Base-by-base conservation (phyloP, 2,888 invertebrate genomes). In the Oligia latruncula region DNA sequence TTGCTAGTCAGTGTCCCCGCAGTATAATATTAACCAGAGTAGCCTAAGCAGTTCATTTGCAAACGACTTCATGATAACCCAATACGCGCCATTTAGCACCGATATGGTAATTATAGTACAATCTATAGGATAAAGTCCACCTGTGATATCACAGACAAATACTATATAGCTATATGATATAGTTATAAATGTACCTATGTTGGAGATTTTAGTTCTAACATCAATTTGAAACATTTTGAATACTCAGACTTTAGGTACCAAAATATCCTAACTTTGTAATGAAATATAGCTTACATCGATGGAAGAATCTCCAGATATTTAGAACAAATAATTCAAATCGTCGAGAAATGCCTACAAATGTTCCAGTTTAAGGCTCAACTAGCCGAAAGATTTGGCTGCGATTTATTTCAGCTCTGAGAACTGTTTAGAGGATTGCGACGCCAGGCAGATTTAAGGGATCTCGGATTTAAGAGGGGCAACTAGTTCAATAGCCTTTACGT, bases 21-120 rank as follows among this genome's bases (percentile, higher is more conserved):
- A 46, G 11, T 46, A 46, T 46, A 46, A 8, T 70, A 35, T 58
- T 73, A 9, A 6, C 58, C 8, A 8, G 55, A 8, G 55, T 55
- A 55, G 23, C 20, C 0, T 23, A 40, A 29, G 52, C 43, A 60
- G 40, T 55, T 49, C 46, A 74, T 77, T 79, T 65, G 64, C n/a
- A 15, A 67, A 72, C 29, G 13, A 67, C 60, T 65, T 46, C 8
- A 60, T 8, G 73, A 86, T 87, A 87, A 86, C 65, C 52, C 49
- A 52, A 52, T 74, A 55, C 64, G 13, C 60, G 67, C 70, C 40
- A 74, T 52, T 77, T n/a, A 72, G 64, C 65, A 77, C 17, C 15
- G 52, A 68, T 64, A 73, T 49, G 29, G 1, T 58, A 77, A 60
- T 72, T 67, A 74, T 65, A 17, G 20, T 40, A 62, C 29, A 52